Evolutionary conservation across 2,113 vertebrate species (phyloP).

Genomic region (Pseudorectes ferrugineus): DNA sequence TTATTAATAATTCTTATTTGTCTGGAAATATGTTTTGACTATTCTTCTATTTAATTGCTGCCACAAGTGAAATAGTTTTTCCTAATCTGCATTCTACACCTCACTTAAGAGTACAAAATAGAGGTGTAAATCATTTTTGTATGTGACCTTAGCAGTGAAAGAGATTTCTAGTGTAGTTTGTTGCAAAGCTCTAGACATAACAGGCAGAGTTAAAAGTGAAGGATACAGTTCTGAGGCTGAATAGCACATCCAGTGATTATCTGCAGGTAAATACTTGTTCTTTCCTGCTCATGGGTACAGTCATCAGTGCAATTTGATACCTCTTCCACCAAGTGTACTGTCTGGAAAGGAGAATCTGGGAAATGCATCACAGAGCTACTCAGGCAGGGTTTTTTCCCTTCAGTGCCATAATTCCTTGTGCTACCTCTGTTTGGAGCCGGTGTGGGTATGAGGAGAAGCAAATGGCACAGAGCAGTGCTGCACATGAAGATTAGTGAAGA

Average conservation of each 20-base stretch:
- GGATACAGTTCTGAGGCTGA: not conserved
- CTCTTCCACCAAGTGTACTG: not conserved
- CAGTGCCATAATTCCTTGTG: not conserved
- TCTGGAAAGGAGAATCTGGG: conserved; percentile 43
- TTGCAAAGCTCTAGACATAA: not conserved
- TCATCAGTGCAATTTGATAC: conserved; percentile 12
- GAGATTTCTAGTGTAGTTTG: not conserved
- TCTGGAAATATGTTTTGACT: conserved; percentile 19
- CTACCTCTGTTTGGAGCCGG: not conserved
- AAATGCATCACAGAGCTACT: conserved; percentile 24
- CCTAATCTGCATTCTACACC: not conserved
- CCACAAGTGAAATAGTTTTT: not conserved
- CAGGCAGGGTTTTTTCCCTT: conserved; percentile 17
- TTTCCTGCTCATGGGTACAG: not conserved
- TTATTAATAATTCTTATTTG: not conserved
- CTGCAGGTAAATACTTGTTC: conserved; percentile 48
- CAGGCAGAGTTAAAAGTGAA: not conserved
- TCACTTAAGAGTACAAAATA: not conserved
- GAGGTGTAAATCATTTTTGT: not conserved
- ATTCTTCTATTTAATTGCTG: not conserved
- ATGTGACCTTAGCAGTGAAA: not conserved
- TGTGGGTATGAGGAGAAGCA: not conserved
- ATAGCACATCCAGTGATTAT: not conserved
- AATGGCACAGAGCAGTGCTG: not conserved
- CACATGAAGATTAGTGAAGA: not conserved